Percentiles rank a stretch among this genome's conserved stretches.
Evolutionary conservation across 1,140 invertebrate species (phyloP).

Genomic region (Drosophila pseudoananassae): DNA sequence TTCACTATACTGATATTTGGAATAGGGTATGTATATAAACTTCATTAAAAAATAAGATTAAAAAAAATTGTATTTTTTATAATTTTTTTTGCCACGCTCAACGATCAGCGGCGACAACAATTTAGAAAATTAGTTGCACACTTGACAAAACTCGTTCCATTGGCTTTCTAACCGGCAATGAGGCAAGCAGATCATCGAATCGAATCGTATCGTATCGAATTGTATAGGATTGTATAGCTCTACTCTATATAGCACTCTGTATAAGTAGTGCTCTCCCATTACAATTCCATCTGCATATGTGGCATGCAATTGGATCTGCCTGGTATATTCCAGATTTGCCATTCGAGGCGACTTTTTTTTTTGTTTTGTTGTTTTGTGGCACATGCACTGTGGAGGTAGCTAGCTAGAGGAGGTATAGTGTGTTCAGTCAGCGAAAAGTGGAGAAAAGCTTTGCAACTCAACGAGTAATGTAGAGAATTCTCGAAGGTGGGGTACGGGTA

Average conservation of each 20-base stretch:
- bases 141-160: constrained; percentile 74
- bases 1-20: too few relatives aligned
- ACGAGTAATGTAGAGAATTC: constrained; percentile 5
- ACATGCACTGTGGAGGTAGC: too few relatives aligned
- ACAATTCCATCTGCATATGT: constrained; percentile 49
- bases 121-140: constrained; percentile 80
- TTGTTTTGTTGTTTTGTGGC: too few relatives aligned
- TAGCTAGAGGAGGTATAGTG: too few relatives aligned
- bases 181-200: constrained; percentile 34
- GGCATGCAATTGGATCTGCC: constrained; percentile 44
- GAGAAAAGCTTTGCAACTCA: not conserved
- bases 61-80: not conserved
- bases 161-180: constrained; percentile 71
- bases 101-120: constrained; percentile 64
- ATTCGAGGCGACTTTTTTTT: not conserved
- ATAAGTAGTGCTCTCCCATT: constrained; percentile 23
- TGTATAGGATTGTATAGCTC: not conserved
- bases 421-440: constrained; percentile 3
- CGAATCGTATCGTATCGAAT: constrained; percentile 1
- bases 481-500: not conserved
- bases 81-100: constrained; percentile 60
- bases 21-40: too few relatives aligned
- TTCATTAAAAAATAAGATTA: too few relatives aligned
- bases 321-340: constrained; percentile 46
- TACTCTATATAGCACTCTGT: too few relatives aligned